These are phyloP conservation scores for Agrilus cyanescens DNA, from an alignment of 2,888 invertebrate genomes.

Conservation along the genomic window DNA sequence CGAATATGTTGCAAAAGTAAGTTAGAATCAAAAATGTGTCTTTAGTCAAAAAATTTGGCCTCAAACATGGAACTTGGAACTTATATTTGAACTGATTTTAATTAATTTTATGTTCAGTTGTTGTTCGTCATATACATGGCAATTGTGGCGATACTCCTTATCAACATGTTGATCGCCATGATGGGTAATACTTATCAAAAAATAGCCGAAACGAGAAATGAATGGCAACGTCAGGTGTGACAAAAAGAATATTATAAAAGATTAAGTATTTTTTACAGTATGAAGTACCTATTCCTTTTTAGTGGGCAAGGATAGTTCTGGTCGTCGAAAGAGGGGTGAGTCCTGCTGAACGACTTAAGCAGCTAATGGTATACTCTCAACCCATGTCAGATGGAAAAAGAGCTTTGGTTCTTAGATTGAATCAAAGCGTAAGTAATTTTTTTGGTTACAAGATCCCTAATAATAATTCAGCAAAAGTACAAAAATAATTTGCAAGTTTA, in stretches of 20 bases:
- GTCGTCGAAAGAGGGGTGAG: constrained; percentile 96
- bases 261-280: background rate
- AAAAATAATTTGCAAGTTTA: constrained; percentile 2
- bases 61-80: background rate
- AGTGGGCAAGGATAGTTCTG: constrained; percentile 96
- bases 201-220: constrained; percentile 92
- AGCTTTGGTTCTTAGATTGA: constrained; percentile 75
- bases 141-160: constrained; percentile 85
- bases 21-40: no score
- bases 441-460: constrained; percentile 1
- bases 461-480: background rate
- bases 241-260: background rate
- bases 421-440: constrained; percentile 61
- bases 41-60: no score
- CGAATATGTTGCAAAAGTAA: constrained; percentile 78
- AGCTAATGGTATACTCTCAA: constrained; percentile 85
- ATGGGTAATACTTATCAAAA: constrained; percentile 99
- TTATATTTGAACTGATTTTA: background rate
- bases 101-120: constrained; percentile 41
- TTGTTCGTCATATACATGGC: constrained; percentile 96
- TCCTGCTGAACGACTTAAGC: constrained; percentile 72
- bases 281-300: constrained; percentile 13
- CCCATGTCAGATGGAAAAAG: constrained; percentile 82
- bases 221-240: constrained; percentile 83
- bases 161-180: constrained; percentile 99